A percentile compares a stretch with the other conserved stretches of the same genome.
These are phyloP conservation scores for Labroides dimidiatus DNA, from an alignment of 2,797 vertebrate species.

Conservation along the genomic window DNA sequence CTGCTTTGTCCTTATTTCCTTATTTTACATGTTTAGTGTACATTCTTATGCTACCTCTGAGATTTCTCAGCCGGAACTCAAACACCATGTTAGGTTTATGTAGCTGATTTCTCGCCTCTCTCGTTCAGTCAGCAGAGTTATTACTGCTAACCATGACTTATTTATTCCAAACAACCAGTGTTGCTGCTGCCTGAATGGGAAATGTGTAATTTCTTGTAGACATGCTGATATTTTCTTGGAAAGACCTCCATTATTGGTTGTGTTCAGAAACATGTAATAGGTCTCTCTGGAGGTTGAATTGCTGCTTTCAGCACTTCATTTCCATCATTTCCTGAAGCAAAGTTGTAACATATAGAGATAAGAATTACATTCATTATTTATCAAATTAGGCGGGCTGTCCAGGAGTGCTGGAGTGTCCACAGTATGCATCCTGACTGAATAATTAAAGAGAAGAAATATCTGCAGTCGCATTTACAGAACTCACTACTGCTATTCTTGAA, in stretches of 20 bases:
- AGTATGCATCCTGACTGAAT: constrained; percentile 22
- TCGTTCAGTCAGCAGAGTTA: background rate
- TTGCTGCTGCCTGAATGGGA: constrained; percentile 19
- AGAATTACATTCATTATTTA: constrained; percentile 38
- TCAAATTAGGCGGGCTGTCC: constrained; percentile 15
- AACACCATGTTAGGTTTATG: background rate
- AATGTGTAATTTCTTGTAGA: constrained; percentile 23
- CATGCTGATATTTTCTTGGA: constrained; percentile 35
- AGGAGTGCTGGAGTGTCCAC: constrained; percentile 1
- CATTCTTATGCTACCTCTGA: background rate
- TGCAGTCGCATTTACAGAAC: constrained; percentile 8
- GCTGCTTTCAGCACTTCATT: constrained; percentile 1
- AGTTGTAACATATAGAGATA: constrained; percentile 16
- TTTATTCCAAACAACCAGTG: constrained; percentile 34
- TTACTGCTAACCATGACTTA: constrained; percentile 22
- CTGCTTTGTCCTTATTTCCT: background rate
- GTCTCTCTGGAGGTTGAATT: constrained; percentile 18
- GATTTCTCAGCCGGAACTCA: constrained; percentile 5
- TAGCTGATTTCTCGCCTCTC: constrained; percentile 1
- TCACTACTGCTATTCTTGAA: background rate
- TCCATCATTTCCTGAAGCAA: constrained; percentile 4
- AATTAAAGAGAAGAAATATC: constrained; percentile 17
- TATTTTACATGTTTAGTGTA: constrained; percentile 3
- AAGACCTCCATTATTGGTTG: constrained; percentile 6
- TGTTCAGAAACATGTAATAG: constrained; percentile 20